Base-by-base conservation (phyloP, 2,797 vertebrate species). In the Spondyliosoma cantharus region DNA sequence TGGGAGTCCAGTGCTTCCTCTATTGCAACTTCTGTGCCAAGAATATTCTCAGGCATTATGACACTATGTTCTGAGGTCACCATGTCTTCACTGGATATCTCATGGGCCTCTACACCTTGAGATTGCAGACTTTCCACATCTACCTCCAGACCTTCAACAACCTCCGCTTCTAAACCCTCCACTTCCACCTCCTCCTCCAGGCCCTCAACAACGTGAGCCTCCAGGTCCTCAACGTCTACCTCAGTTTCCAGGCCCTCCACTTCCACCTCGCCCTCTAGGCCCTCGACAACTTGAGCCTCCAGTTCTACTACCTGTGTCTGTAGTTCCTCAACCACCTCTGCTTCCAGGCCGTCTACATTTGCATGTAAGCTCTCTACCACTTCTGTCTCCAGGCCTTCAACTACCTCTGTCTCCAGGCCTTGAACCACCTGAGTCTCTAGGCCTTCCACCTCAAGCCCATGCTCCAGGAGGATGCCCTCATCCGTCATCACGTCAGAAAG, bases 401-500 rank as follows among this genome's bases (percentile, higher is more conserved):
- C 93, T 65, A 91, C 92, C 68, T 94, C 91, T 0, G 91, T 90
- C 75, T 94, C 93, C 27, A 93, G 74, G 53, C 86, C 90, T 25
- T 93, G 80, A 71, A 93, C 91, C 29, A 94, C 92, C n/a, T 93
- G 87, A 22, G 93, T 91, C 71, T 94, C 93, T 37, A 94, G 82
- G 71, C 97, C 97, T 93, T 98, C 97, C 60, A 97, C 97, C 73
- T 98, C 97, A 73, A 99, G 92, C 69, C 88, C 96, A 29, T 97
- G 96, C 83, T 98, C 97, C 48, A 99, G 94, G 65, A 97, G 96
- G 86, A 99, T 97, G 71, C 97, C 97, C 62, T 98, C 98, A 5
- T 99, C 97, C 0, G 97, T 97, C 91, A 97, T 97, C 82, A 99
- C 96, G 52, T 99, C 97, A 25, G 98, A 99, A 65, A 99, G 97